phyloP scores from a whole-genome alignment of 2,113 vertebrate genomes.

The Genyomyrus donnyi region DNA sequence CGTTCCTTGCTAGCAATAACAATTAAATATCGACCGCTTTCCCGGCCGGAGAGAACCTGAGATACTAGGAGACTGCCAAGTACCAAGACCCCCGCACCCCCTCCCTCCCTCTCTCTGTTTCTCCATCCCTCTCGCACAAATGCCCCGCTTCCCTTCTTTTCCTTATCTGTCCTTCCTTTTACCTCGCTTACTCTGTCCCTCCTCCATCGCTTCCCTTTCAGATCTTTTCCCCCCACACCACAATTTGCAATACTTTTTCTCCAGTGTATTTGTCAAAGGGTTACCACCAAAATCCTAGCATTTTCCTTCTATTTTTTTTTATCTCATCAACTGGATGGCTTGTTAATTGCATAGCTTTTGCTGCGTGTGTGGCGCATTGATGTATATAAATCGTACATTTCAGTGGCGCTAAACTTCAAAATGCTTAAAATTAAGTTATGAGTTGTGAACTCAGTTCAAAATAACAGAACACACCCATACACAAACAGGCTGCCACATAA shows the following conservation, averaged over 20 bases:
- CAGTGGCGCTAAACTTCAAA: not conserved
- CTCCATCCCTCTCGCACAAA: constrained; percentile 58
- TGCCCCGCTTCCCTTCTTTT: constrained; percentile 38
- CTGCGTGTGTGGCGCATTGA: not conserved
- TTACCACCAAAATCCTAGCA: not conserved
- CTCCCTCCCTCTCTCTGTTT: constrained; percentile 32
- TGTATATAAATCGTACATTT: not conserved
- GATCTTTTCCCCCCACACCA: not conserved
- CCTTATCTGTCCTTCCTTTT: constrained; percentile 34
- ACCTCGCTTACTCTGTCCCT: constrained; percentile 49
- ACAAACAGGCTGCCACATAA: not conserved
- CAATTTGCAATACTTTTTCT: not conserved
- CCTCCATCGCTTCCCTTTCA: constrained; percentile 41
- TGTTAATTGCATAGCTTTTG: not conserved
- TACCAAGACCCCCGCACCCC: constrained; percentile 55
- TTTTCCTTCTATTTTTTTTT: not conserved
- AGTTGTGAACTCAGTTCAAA: not conserved
- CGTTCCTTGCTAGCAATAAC: constrained; percentile 84
- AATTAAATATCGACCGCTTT: constrained; percentile 86
- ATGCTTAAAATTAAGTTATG: not conserved
- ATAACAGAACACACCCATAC: not conserved
- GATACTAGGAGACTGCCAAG: constrained; percentile 76
- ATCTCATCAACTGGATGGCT: not conserved
- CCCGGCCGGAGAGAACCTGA: constrained; percentile 74
- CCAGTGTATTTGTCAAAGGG: constrained; percentile 2